Evolutionary conservation across 1,140 invertebrate genomes (phyloP).

Genomic region (Formica selysi): DNA sequence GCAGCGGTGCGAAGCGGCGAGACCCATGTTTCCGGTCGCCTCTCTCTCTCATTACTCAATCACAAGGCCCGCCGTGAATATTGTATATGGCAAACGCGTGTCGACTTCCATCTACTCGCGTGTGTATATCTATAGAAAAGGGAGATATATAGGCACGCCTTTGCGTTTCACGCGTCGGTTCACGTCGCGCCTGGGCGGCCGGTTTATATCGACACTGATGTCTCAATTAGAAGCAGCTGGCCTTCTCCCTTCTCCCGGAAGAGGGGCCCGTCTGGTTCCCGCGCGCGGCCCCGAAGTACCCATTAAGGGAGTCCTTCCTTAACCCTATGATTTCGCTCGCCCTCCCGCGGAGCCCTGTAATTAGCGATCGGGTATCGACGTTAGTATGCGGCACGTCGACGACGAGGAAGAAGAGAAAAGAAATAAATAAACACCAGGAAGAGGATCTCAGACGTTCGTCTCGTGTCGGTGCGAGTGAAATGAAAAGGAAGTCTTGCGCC

Average conservation of each 20-base stretch:
- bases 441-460: not conserved
- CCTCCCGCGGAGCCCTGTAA: slow-evolving; percentile 41
- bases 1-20: slow-evolving; percentile 47
- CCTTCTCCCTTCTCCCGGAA: slow-evolving; percentile 41
- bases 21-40: slow-evolving; percentile 50
- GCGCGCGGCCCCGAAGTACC: slow-evolving; percentile 22
- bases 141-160: slow-evolving; percentile 33
- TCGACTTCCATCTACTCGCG: slow-evolving; percentile 25
- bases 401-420: slow-evolving; percentile 8
- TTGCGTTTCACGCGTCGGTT: slow-evolving; percentile 67
- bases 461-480: slow-evolving; percentile 22
- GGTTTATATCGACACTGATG: slow-evolving; percentile 63
- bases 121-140: slow-evolving; percentile 17
- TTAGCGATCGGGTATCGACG: slow-evolving; percentile 32
- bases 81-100: slow-evolving; percentile 29
- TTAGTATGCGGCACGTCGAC: slow-evolving; percentile 31
- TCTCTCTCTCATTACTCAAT: not conserved
- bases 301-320: slow-evolving; percentile 60
- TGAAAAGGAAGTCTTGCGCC: slow-evolving; percentile 20
- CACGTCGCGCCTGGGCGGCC: slow-evolving; percentile 35
- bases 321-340: slow-evolving; percentile 62
- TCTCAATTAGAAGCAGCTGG: slow-evolving; percentile 73
- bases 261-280: slow-evolving; percentile 42
- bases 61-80: slow-evolving; percentile 48
- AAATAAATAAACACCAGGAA: not conserved